phyloP scores from a whole-genome alignment of 1,140 invertebrate species.

The Ladona fulva region DNA sequence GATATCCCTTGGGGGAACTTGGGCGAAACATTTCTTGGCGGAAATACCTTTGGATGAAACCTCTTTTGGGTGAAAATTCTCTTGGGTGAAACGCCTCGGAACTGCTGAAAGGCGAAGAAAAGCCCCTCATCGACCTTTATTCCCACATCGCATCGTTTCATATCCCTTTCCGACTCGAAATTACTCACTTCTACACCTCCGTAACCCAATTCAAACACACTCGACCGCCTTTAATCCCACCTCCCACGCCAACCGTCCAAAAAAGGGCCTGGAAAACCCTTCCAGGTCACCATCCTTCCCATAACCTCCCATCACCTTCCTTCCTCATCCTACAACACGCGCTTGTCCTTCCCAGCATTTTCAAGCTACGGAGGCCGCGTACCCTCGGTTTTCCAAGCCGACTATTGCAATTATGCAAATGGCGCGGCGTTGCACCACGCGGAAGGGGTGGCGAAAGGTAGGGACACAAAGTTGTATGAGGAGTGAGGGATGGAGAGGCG shows the following conservation, averaged over 20 bases:
- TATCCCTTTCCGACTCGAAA: too few species aligned
- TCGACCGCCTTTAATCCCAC: neutral
- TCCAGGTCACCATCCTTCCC: neutral
- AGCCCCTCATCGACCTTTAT: too few species aligned
- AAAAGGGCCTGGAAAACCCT: neutral
- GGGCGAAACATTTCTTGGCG: too few species aligned
- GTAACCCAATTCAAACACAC: neutral
- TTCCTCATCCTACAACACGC: neutral
- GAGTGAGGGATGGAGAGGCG: neutral
- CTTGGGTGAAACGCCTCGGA: too few species aligned
- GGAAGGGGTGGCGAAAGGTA: neutral
- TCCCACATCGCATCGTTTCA: too few species aligned
- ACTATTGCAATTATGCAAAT: neutral
- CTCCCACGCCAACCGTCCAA: neutral
- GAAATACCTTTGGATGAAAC: too few species aligned
- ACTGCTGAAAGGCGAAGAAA: too few species aligned
- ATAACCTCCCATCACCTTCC: neutral
- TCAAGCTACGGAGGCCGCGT: too few species aligned
- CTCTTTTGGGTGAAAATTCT: too few species aligned
- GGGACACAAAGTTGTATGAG: neutral
- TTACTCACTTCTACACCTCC: neutral
- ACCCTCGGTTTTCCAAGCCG: neutral
- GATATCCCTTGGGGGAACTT: too few species aligned
- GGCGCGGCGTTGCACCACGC: neutral
- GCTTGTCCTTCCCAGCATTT: too few species aligned